Evolutionary conservation across 1,140 invertebrate species (phyloP), one percentile per base, ranked within the genome.

Genomic region (Drosophila neocordata): DNA sequence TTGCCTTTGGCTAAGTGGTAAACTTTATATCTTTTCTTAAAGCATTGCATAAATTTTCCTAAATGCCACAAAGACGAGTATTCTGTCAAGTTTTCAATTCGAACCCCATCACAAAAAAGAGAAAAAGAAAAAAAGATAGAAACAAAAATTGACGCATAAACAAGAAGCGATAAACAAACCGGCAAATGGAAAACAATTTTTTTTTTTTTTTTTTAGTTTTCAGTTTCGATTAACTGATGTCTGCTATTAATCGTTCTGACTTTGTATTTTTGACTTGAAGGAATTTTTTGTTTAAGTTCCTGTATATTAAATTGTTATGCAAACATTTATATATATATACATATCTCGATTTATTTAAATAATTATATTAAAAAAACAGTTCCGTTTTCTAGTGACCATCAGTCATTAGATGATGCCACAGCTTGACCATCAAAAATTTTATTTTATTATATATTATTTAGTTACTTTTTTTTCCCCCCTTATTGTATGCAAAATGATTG

Each of bases 401-500:
- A 56, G 5, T 31, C n/a, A n/a, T n/a, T n/a, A n/a, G 15, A 56
- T 48, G 18, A 20, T 48, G 41, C 41, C 15, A 48, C 41, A 13
- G 27, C 53, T 65, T 73, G 65, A 60, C 72, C 72, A 62, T 75
- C 72, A 58, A 31, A 38, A 51, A 73, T 44, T 65, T 61, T 60
- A 60, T 69, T 67, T 37, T 53, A 66, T 62, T 52, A 12, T 15
- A 6, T 31, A 31, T 6, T 31, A 67, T 69, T 72, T 56, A 68
- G 34, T 59, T 77, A 60, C 64, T 41, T 61, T 64, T 68, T 69
- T 66, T 44, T 53, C 63, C n/a, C n/a, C n/a, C n/a, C n/a, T n/a
- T 38, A 41, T 78, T 78, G 78, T 87, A 87, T 87, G 83, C 82
- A 82, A 87, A 87, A 82, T 87, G 83, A 87, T 87, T 87, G 83